Conservation (phyloP, 2,113 vertebrate genomes). For the Sinosuthora webbiana region DNA sequence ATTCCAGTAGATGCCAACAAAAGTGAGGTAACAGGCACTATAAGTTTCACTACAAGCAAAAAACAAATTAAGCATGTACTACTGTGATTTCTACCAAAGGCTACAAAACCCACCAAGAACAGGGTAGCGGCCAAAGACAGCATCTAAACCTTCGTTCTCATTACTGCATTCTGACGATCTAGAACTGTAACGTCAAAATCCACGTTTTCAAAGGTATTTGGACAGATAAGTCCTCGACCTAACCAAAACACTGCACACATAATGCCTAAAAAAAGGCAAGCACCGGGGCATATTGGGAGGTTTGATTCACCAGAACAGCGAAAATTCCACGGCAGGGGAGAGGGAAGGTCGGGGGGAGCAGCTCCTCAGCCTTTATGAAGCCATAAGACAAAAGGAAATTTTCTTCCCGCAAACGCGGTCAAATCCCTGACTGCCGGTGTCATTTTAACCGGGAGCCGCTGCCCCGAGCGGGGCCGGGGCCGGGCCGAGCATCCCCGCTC, state of each 20-base stretch:
- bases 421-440: rapidly evolving
- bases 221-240: background rate
- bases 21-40: background rate
- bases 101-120: background rate
- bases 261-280: background rate
- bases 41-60: background rate
- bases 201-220: background rate
- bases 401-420: background rate
- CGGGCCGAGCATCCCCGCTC: background rate
- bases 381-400: background rate
- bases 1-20: background rate
- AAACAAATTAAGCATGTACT: background rate
- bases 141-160: background rate
- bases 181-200: background rate
- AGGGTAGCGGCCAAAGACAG: background rate
- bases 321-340: background rate
- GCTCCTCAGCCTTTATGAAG: background rate
- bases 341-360: background rate
- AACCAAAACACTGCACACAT: background rate
- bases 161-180: background rate
- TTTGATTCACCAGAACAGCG: background rate
- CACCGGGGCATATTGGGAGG: rapidly evolving
- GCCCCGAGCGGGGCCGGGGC: background rate
- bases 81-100: background rate
- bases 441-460: background rate